Evolutionary conservation across 2,888 invertebrate genomes (phyloP).

Genomic region (Pollenia griseotomentosa): DNA sequence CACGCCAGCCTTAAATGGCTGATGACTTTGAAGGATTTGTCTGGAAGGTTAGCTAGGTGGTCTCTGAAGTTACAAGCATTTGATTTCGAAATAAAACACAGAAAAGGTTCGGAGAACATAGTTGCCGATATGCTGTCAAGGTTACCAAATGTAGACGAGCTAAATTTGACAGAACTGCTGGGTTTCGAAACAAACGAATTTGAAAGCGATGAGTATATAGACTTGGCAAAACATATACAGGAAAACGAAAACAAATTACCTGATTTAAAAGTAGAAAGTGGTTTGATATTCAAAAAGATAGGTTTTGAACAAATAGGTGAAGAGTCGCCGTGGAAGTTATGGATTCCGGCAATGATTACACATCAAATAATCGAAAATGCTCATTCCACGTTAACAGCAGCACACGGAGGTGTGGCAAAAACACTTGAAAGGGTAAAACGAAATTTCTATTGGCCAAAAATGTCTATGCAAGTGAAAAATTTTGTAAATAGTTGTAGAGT

Average conservation of each 20-base stretch:
- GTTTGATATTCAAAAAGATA: no score
- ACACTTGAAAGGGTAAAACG: neutral
- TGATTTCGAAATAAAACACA: slow-evolving; percentile 51
- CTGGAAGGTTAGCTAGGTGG: slow-evolving; percentile 37
- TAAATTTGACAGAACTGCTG: neutral
- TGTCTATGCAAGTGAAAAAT: neutral
- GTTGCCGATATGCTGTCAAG: neutral
- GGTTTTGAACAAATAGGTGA: no score
- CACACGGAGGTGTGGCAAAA: neutral
- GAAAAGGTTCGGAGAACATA: slow-evolving; percentile 38
- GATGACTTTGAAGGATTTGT: neutral
- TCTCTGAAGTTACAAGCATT: neutral
- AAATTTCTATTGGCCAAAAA: neutral
- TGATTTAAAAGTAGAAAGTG: no score
- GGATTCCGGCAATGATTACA: no score
- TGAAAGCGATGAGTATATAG: slow-evolving; percentile 17
- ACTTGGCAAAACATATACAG: neutral
- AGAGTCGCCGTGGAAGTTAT: no score
- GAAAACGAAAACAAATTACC: no score
- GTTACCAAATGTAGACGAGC: neutral
- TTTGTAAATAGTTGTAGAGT: neutral
- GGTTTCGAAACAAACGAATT: slow-evolving; percentile 34
- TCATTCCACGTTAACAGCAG: neutral
- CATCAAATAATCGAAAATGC: neutral
- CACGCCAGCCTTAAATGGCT: slow-evolving; percentile 35